Base-by-base conservation (phyloP, 2,888 invertebrate species). In the Hyppa rectilinea region DNA sequence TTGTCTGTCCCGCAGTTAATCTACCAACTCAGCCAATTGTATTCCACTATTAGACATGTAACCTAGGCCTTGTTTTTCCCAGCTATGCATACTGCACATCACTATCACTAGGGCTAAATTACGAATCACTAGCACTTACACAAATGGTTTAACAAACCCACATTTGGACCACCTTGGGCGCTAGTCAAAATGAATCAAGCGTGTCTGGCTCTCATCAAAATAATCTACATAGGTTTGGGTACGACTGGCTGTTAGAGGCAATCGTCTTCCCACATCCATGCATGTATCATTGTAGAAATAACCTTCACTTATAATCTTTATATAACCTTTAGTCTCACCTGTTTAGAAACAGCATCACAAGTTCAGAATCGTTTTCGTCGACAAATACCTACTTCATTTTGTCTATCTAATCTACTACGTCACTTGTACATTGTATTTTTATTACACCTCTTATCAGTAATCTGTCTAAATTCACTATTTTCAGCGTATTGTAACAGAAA, bases 401-500 rank as follows among this genome's bases (percentile, higher is more conserved):
- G 26, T 53, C 14, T 47, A 71, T 71, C 63, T 76, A 49, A 76
- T 73, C 80, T 47, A 31, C 34, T 31, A 12, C 75, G 75, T 62
- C 80, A 79, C 45, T 49, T 17, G 10, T 14, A 47, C 38, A 47
- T 52, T 36, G 45, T 65, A 40, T 60, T 61, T 63, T 50, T 78
- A 52, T 56, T 40, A 56, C 38, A 7, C 10, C 10, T 23, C 26
- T 61, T 72, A 61, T n/a, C n/a, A n/a, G n/a, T n/a, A n/a, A n/a
- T 64, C 79, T 20, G 23, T 23, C 10, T 45, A 17, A 60, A 72
- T 43, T 40, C 56, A 71, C 31, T 26, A 38, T 7, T 38, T 71
- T 36, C 20, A 71, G 20, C 17, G 5, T 36, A 55, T 55, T 36
- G n/a, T n/a, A n/a, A 10, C 26, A 38, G 20, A 40, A 52, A 36